Conservation (phyloP, 2,888 invertebrate genomes). For the Drosophila algonquin region DNA sequence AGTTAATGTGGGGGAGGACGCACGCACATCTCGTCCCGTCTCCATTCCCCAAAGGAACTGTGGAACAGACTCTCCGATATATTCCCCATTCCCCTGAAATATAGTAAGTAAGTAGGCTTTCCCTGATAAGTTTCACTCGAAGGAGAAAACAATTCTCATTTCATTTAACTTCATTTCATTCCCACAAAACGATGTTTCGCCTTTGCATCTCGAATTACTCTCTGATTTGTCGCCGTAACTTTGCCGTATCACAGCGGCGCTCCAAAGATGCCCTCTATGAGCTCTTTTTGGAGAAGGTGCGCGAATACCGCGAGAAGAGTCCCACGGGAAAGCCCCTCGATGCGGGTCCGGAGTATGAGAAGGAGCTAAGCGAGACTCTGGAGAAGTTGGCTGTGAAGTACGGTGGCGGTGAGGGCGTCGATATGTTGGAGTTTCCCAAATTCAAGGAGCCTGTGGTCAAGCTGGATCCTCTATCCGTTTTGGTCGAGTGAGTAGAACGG, state of each 20-base stretch:
- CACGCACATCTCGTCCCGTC: conserved; percentile 45
- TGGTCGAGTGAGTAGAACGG: conserved; percentile 15
- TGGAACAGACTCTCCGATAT: neutral
- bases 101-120: neutral
- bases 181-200: conserved; percentile 5
- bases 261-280: conserved; percentile 24
- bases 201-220: neutral
- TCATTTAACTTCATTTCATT: neutral
- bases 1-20: conserved; percentile 64
- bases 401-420: conserved; percentile 32
- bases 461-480: conserved; percentile 33
- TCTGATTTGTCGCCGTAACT: neutral
- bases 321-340: conserved; percentile 35
- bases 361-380: conserved; percentile 13
- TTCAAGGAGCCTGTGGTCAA: conserved; percentile 22
- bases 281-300: conserved; percentile 31
- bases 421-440: conserved; percentile 31
- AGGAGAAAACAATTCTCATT: neutral
- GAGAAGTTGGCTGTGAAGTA: conserved; percentile 13
- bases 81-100: too few species aligned
- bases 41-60: conserved; percentile 2
- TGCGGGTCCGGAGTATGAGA: conserved; percentile 22
- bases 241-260: neutral
- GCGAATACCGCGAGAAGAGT: conserved; percentile 29
- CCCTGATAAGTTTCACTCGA: neutral